Percentiles rank a stretch among this genome's conserved stretches.
These are phyloP conservation scores for Spondyliosoma cantharus DNA, from an alignment of 2,797 vertebrate species.

Conservation along the genomic window DNA sequence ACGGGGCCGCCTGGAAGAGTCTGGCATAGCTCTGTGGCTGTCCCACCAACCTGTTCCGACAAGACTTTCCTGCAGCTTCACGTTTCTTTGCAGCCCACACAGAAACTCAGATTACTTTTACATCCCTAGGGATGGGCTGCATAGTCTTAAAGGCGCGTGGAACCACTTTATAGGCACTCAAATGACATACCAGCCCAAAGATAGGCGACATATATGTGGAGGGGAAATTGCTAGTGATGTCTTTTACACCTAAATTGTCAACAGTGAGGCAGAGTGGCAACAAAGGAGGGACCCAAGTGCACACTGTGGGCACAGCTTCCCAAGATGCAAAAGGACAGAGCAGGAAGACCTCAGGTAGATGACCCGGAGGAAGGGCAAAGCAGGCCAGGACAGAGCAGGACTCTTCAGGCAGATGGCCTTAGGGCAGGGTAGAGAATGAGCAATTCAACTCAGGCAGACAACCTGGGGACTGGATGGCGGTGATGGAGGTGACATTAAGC, in stretches of 20 bases:
- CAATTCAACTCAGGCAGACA: no score
- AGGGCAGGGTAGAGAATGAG: no score
- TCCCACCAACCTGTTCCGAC: slow-evolving; percentile 46
- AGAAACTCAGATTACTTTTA: slow-evolving; percentile 54
- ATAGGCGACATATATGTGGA: slow-evolving; percentile 21
- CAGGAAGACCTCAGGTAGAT: no score
- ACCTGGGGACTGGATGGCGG: no score
- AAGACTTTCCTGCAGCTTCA: slow-evolving; percentile 21
- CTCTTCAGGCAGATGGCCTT: no score
- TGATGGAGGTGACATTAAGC: no score
- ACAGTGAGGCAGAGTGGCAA: not conserved
- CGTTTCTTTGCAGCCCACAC: slow-evolving; percentile 18
- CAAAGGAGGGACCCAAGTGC: not conserved
- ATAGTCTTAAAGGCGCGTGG: slow-evolving; percentile 29
- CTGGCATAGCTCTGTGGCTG: slow-evolving; percentile 49
- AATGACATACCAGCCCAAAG: slow-evolving; percentile 30
- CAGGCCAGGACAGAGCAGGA: no score
- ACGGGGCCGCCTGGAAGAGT: slow-evolving; percentile 80
- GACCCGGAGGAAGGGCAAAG: no score
- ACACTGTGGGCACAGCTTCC: no score
- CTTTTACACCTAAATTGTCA: not conserved
- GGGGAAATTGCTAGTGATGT: not conserved
- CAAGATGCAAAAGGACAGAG: no score
- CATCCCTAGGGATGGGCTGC: not conserved
- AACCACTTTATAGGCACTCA: slow-evolving; percentile 25